Evolutionary conservation across 23 tunicate genomes (phyloP).

Genomic region (Trididemnum miniatum): DNA sequence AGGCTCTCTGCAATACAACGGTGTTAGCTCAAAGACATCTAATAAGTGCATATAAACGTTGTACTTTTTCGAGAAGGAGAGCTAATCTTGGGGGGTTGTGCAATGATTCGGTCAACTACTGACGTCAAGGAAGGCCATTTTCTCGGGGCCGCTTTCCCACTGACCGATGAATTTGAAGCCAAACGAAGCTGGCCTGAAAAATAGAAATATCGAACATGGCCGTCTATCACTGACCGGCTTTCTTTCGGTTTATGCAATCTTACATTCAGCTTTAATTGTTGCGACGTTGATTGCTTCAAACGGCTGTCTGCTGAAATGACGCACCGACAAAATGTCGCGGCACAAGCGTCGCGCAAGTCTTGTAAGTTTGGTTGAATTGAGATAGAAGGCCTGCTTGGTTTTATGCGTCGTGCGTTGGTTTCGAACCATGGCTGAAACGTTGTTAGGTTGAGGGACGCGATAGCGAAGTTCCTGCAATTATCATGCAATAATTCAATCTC

Average conservation of each 20-base stretch:
- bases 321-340: slow-evolving; percentile 53
- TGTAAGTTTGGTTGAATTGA: slow-evolving; percentile 87
- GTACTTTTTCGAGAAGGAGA: slow-evolving; percentile 29
- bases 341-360: slow-evolving; percentile 78
- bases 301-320: slow-evolving; percentile 77
- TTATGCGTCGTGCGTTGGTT: slow-evolving; percentile 66
- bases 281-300: slow-evolving; percentile 78
- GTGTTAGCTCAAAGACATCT: neutral
- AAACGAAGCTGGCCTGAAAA: slow-evolving; percentile 76
- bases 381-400: slow-evolving; percentile 87
- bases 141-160: slow-evolving; percentile 23
- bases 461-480: slow-evolving; percentile 85
- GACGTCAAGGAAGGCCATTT: slow-evolving; percentile 66
- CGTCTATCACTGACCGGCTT: too few relatives aligned
- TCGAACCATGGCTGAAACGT: slow-evolving; percentile 37
- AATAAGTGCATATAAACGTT: neutral
- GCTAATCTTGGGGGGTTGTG: slow-evolving; percentile 36
- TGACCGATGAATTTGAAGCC: slow-evolving; percentile 40
- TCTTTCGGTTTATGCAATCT: too few relatives aligned
- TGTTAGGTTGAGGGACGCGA: slow-evolving; percentile 48
- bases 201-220: too few relatives aligned
- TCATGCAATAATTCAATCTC: neutral
- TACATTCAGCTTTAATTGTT: slow-evolving; percentile 88
- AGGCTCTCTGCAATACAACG: neutral
- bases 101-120: slow-evolving; percentile 36